Evolutionary conservation across 2,797 vertebrate species (phyloP).

Genomic region (Enteromius viviparus): DNA sequence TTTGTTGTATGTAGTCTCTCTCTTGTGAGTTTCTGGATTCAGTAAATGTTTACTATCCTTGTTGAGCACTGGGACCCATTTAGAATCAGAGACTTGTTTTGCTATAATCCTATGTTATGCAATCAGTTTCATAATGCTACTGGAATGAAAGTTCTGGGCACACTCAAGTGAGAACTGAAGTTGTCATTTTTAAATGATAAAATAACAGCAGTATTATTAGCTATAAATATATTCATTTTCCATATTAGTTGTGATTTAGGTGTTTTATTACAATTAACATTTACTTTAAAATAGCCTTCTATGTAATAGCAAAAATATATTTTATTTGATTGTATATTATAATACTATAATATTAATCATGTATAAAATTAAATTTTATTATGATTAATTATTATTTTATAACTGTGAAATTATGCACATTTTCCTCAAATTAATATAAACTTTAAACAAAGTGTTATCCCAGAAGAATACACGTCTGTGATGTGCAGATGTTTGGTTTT

Average conservation of each 20-base stretch:
- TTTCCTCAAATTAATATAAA: background rate
- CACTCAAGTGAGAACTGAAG: background rate
- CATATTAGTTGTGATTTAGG: background rate
- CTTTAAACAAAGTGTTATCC: background rate
- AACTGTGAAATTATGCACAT: background rate
- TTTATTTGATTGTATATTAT: background rate
- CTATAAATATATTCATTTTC: background rate
- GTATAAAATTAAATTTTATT: no score
- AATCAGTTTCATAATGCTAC: background rate
- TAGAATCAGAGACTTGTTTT: slow-evolving; percentile 2
- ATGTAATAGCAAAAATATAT: background rate
- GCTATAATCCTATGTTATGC: background rate
- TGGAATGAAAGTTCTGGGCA: background rate
- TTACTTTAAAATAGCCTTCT: background rate
- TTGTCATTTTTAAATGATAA: background rate
- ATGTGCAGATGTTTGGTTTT: background rate
- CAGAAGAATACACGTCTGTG: background rate
- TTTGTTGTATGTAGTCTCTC: slow-evolving; percentile 5
- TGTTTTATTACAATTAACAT: background rate
- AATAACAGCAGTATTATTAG: background rate
- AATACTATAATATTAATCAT: background rate
- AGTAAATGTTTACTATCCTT: background rate
- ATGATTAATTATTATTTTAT: no score
- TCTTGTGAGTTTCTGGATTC: slow-evolving; percentile 6
- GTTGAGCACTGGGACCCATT: background rate